Evolutionary conservation across 2,797 vertebrate genomes (phyloP), one percentile per base, ranked within the genome.

Genomic region (Tragelaphus eurycerus): DNA sequence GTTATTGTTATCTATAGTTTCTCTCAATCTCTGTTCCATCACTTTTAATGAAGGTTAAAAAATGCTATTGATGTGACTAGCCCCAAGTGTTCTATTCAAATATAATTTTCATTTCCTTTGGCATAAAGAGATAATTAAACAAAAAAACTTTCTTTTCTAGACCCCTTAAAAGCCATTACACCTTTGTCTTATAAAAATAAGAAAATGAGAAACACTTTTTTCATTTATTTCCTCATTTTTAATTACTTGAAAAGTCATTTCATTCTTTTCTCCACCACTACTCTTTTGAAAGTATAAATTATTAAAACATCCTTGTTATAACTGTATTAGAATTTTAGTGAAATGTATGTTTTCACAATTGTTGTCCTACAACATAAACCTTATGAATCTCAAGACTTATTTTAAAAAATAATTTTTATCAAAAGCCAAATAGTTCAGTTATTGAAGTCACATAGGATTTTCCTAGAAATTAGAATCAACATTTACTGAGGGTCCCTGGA

Each of bases 11-110:
- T 89, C 57, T n/a, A 54, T 52, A 74, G 90, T 50, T 60, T 81
- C 7, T 94, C 17, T 86, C 54, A 85, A 62, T 93, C 94, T 85
- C 78, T 34, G 27, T 93, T 25, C 5, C 74, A 89, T 76, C 16
- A 34, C 25, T 96, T 97, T 90, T 43, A 93, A 90, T 67, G 15
- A 91, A 86, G 48, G 95, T 94, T 93, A 67, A 97, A 97, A 96
- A 83, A 25, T 8, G 34, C 11, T 62, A 54, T 84, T 95, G n/a
- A 87, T 88, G 59, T 83, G 21, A 90, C 78, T 78, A n/a, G n/a
- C 17, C 43, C 55, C 15, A 57, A 82, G 19, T 71, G 13, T 76
- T 95, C 31, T 84, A 74, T 64, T 94, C 19, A 95, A 84, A 97
- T 38, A 62, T 50, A 62, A 74, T 93, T 86, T 91, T 92, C 34